Evolutionary conservation across 2,797 vertebrate species (phyloP).

Genomic region (Spea hammondii): DNA sequence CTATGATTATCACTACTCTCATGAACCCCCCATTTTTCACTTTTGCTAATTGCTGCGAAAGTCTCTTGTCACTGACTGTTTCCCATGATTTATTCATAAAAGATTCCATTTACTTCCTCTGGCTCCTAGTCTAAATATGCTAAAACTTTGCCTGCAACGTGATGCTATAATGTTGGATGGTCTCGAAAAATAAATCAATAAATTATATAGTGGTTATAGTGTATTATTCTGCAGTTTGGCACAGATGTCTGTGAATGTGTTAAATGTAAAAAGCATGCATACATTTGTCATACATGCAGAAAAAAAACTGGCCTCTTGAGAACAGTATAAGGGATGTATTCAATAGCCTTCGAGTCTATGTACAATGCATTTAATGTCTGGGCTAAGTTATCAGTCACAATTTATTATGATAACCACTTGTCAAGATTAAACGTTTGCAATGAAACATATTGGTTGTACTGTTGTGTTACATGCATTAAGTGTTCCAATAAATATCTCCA

Average conservation of each 20-base stretch:
- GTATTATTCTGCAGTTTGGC: no score
- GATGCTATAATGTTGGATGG: no score
- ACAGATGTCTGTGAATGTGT: neutral
- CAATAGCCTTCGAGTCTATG: conserved; percentile 24
- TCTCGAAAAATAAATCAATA: no score
- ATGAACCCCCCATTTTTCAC: neutral
- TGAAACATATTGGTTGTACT: conserved; percentile 17
- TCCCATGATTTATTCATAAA: no score
- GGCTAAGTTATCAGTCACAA: conserved; percentile 28
- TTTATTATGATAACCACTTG: conserved; percentile 42
- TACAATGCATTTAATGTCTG: conserved; percentile 23
- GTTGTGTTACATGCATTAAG: neutral
- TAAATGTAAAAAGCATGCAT: neutral
- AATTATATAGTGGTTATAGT: no score
- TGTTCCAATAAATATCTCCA: conserved; percentile 27
- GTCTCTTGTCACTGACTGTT: neutral
- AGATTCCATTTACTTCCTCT: no score
- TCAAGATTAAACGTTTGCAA: conserved; percentile 20
- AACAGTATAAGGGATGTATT: neutral
- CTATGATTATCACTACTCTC: neutral
- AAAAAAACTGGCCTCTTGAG: neutral
- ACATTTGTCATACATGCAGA: neutral
- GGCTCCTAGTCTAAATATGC: no score
- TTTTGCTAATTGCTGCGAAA: neutral
- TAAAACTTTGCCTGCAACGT: no score